Base-by-base conservation (phyloP, 2,113 vertebrate genomes). In the Mandrillus leucophaeus region DNA sequence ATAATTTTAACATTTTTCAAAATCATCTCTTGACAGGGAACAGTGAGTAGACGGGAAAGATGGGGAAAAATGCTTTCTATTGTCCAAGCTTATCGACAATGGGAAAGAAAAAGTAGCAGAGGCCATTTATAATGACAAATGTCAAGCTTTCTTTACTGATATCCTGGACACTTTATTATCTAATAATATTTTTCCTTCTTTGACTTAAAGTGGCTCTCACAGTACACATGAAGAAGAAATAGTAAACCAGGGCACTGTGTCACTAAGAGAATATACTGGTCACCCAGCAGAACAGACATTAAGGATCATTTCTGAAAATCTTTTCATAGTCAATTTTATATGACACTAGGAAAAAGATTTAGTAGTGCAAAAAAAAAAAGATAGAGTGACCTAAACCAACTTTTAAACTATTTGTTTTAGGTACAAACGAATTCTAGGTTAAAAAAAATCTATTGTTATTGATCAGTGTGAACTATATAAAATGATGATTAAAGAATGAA, bases 1-100 rank as follows among this genome's bases (percentile, higher is more conserved):
- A 86, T 13, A 59, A 88, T 59, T 91, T 73, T 43, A 89, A 59
- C 32, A 57, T 48, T 90, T 88, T 96, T 59, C 23, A 84, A 93
- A 78, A 92, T 8, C 12, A 70, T 52, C 14, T 91, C 52, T 91
- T n/a, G 18, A 82, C 32, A 73, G 35, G 38, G 16, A 84, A 80
- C 25, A 59, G 38, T 52, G 25, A 91, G 3, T 17, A 78, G 0
- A 35, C 40, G n/a, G 45, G 25, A 76, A 92, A 61, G 38, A 57
- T 18, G 23, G 11, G 8, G 5, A 23, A n/a, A 68, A 57, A 5
- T 27, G 6, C 20, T 83, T 22, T 78, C 20, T 43, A 3, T 14
- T 38, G 38, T 40, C 2, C 79, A 76, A 50, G 32, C 6, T 70
- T 68, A 80, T 27, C 22, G n/a, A 59, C 13, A 4, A 18, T 1